Conservation (phyloP, 2,797 vertebrate genomes). For the Catostomus latipinnis region DNA sequence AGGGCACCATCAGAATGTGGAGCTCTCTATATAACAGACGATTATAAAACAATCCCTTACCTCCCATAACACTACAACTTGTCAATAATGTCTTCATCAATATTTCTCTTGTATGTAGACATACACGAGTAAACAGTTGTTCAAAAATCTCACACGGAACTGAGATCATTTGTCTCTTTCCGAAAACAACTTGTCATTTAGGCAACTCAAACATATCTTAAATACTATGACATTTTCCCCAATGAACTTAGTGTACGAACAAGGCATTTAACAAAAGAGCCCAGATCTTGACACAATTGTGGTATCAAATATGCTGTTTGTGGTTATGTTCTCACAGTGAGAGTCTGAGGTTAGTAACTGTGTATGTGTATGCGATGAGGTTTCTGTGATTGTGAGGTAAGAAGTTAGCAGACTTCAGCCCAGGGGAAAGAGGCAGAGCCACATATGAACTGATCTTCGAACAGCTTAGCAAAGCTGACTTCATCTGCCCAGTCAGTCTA, state of each 20-base stretch:
- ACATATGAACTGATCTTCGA: conserved; percentile 39
- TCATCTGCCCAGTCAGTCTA: conserved; percentile 17
- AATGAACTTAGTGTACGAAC: background rate
- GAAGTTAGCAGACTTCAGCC: conserved; percentile 27
- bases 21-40: conserved; percentile 43
- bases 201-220: background rate
- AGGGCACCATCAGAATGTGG: conserved; percentile 60
- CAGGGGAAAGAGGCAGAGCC: conserved; percentile 10
- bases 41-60: background rate
- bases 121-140: background rate
- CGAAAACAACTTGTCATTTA: no score
- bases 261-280: background rate
- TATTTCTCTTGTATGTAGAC: background rate
- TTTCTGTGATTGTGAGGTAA: conserved; percentile 15
- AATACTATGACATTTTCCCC: background rate
- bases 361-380: background rate
- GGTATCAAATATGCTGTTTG: background rate
- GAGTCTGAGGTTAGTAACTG: background rate
- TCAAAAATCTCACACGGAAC: background rate
- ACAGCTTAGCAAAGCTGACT: conserved; percentile 30
- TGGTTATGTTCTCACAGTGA: background rate
- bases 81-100: background rate
- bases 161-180: background rate
- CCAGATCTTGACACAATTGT: background rate
- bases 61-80: background rate